Conservation (phyloP, 2,797 vertebrate genomes). For the Glyptemys insculpta region DNA sequence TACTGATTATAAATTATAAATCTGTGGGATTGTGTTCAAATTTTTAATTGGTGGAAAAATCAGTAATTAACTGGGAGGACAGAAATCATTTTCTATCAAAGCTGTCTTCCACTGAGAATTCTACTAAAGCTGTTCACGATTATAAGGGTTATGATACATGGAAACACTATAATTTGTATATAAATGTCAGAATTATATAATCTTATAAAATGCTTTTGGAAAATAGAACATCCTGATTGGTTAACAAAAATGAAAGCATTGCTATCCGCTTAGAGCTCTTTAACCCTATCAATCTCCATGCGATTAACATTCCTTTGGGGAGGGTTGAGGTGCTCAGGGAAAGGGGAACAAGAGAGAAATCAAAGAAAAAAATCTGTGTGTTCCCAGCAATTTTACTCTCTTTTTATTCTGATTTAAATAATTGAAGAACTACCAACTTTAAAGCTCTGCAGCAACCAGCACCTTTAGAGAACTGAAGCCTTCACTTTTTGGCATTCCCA, state of each 20-base stretch:
- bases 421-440: not conserved
- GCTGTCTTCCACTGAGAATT: slow-evolving; percentile 74
- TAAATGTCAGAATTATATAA: slow-evolving; percentile 72
- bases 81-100: slow-evolving; percentile 76
- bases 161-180: slow-evolving; percentile 74
- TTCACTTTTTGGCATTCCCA: not conserved
- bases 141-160: slow-evolving; percentile 66
- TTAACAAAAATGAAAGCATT: slow-evolving; percentile 35
- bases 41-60: slow-evolving; percentile 78
- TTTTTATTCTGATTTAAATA: not conserved
- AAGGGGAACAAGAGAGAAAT: not conserved
- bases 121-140: slow-evolving; percentile 71
- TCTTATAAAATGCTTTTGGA: slow-evolving; percentile 64
- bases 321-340: not conserved
- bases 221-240: slow-evolving; percentile 35
- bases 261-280: not conserved
- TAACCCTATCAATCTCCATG: not conserved
- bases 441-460: not conserved
- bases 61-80: slow-evolving; percentile 76
- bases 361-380: not conserved
- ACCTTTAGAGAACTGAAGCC: not conserved
- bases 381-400: not conserved
- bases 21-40: slow-evolving; percentile 78
- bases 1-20: slow-evolving; percentile 77
- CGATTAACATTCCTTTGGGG: not conserved